These are phyloP conservation scores for Theonella swinhoei DNA, from an alignment of 37 sponge, comb jelly and placozoan species.

Conservation along the genomic window DNA sequence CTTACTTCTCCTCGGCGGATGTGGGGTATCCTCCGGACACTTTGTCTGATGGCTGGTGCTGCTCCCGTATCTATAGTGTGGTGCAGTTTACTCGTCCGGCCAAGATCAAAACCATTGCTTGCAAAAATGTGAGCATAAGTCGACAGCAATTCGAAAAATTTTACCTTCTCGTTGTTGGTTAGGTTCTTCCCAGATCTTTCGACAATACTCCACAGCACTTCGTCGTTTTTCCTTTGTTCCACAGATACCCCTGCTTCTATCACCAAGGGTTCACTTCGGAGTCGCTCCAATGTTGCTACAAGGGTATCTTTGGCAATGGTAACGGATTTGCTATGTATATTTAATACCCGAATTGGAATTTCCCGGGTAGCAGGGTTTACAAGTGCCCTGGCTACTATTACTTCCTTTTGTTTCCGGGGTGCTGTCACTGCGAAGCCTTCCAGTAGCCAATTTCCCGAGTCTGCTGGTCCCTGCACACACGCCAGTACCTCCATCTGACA, in stretches of 20 bases:
- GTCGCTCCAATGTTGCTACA: constrained; percentile 17
- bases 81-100: not conserved
- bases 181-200: too few relatives aligned
- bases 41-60: constrained; percentile 27
- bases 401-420: too few relatives aligned
- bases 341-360: constrained; percentile 15
- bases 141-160: constrained; percentile 5
- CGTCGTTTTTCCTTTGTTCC: too few relatives aligned
- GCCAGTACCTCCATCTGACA: constrained; percentile 25
- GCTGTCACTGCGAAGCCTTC: too few relatives aligned
- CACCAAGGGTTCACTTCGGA: not conserved
- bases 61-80: constrained; percentile 33
- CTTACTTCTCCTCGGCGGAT: not conserved
- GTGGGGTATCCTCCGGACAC: constrained; percentile 7
- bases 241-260: too few relatives aligned
- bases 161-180: not conserved
- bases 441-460: not conserved
- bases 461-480: too few relatives aligned
- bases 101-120: not conserved
- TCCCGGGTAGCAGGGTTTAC: not conserved
- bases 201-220: too few relatives aligned
- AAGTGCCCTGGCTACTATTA: too few relatives aligned
- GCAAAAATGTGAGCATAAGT: constrained; percentile 32
- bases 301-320: not conserved
- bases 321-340: constrained; percentile 4